Base-by-base conservation (phyloP, 2,888 invertebrate species). In the Opisthograptis luteolata region DNA sequence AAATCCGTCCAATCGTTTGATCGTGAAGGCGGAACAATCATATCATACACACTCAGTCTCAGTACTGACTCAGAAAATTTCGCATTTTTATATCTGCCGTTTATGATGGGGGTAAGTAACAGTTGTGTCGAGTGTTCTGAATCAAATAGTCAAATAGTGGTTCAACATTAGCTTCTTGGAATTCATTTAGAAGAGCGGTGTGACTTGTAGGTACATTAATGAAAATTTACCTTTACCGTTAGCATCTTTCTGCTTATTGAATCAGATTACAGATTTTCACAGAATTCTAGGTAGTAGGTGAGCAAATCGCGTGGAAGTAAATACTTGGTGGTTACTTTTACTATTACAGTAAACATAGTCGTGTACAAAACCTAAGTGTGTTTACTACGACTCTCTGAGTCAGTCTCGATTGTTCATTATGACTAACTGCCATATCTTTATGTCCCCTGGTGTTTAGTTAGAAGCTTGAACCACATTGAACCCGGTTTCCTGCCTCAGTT, bases 371-470 rank as follows among this genome's bases (percentile, higher is more conserved):
- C 15, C 20, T 17, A 24, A 37, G 13, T 36, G n/a, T n/a, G n/a
- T n/a, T n/a, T n/a, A n/a, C 22, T 25, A 32, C 39, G 28, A 19
- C 12, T 40, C 19, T 43, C 22, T 67, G 67, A 66, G 42, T 60
- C 62, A 60, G 41, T 32, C 36, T 30, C 44, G 55, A 58, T 64
- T 66, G 60, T 60, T 56, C 55, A 54, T 48, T 56, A 54, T 52
- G 50, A 62, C 50, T 60, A 51, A 51, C 30, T 10, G 15, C 24
- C 44, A 35, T 51, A 51, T 45, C 50, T 51, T 45, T 45, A 40
- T 45, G 50, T 50, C 44, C 30, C n/a, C 50, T 35, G 14, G 35
- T 40, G 50, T 45, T 44, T 51, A 44, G 44, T 45, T 48, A 39
- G 43, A 39, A 34, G 49, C 31, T 40, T 51, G 50, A 40, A 45